Conservation (phyloP, 2,888 invertebrate species). For the Sphinx pinastri region DNA sequence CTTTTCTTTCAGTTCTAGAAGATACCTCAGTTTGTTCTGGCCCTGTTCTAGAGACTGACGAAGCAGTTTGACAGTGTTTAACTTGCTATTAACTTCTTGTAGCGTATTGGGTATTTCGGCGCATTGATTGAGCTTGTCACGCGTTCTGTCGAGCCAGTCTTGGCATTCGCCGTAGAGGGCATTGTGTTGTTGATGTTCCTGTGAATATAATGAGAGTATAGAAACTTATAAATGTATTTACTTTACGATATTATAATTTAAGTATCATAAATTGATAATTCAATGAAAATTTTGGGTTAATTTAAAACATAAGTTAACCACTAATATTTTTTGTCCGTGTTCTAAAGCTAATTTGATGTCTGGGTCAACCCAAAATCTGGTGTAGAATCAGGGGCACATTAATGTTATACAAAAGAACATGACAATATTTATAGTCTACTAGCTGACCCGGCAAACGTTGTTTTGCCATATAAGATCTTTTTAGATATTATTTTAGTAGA, state of each 20-base stretch:
- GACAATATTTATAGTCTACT: too few species aligned
- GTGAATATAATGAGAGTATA: slow-evolving; percentile 24
- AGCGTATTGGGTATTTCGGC: slow-evolving; percentile 91
- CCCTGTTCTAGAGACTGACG: slow-evolving; percentile 97
- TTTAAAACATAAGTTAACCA: too few species aligned
- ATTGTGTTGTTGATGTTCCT: slow-evolving; percentile 97
- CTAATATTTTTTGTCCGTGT: too few species aligned
- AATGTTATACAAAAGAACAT: too few species aligned
- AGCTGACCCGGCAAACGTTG: too few species aligned
- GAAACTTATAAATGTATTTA: neutral
- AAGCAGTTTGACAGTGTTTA: slow-evolving; percentile 93
- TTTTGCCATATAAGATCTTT: too few species aligned
- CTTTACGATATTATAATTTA: neutral
- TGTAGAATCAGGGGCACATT: too few species aligned
- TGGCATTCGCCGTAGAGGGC: slow-evolving; percentile 96
- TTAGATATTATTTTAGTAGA: too few species aligned
- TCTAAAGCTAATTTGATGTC: too few species aligned
- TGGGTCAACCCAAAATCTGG: too few species aligned
- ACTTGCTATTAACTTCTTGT: slow-evolving; percentile 92
- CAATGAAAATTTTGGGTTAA: too few species aligned
- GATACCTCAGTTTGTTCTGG: slow-evolving; percentile 87
- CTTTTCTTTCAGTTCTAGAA: slow-evolving; percentile 95
- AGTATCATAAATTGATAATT: neutral
- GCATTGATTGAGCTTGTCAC: slow-evolving; percentile 93
- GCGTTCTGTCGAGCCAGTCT: slow-evolving; percentile 95